A percentile compares a stretch with the other conserved stretches of the same genome.
These are phyloP conservation scores for Holocentrus rufus DNA, from an alignment of 2,797 vertebrate species.

Conservation along the genomic window DNA sequence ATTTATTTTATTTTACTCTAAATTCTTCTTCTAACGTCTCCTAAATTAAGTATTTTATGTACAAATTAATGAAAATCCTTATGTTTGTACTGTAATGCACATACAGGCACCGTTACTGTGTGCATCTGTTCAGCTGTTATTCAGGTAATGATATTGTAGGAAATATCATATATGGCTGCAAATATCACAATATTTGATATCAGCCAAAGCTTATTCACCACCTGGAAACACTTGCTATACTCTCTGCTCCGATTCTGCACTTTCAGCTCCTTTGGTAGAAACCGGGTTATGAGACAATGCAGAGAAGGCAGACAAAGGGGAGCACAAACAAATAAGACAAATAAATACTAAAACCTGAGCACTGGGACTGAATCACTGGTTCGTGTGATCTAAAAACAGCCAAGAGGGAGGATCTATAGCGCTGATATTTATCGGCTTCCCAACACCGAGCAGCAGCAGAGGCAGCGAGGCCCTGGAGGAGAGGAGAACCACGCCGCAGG, in stretches of 20 bases:
- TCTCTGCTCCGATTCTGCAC: not conserved
- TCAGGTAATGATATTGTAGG: too few relatives aligned
- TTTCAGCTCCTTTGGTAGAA: conserved; percentile 24
- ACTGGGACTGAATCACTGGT: conserved; percentile 37
- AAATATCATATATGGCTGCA: too few relatives aligned
- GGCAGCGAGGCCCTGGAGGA: conserved; percentile 20
- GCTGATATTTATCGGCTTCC: conserved; percentile 37
- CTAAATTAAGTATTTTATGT: too few relatives aligned
- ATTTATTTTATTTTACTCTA: too few relatives aligned
- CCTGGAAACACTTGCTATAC: not conserved
- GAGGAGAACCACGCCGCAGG: not conserved
- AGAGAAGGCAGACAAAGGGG: conserved; percentile 19
- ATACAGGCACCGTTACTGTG: not conserved
- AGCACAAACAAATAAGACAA: conserved; percentile 34
- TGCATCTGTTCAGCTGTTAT: too few relatives aligned
- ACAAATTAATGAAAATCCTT: too few relatives aligned
- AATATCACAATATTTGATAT: too few relatives aligned
- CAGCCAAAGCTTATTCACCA: too few relatives aligned
- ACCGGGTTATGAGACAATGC: conserved; percentile 14
- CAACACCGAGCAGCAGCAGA: conserved; percentile 17
- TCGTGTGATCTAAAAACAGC: conserved; percentile 48
- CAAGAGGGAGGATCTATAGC: conserved; percentile 26
- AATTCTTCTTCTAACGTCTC: too few relatives aligned
- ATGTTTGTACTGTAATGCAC: too few relatives aligned
- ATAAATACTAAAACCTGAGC: conserved; percentile 23